Evolutionary conservation across 2,888 invertebrate genomes (phyloP), one percentile per base, ranked within the genome.

Genomic region (Rhabditoides inermis): DNA sequence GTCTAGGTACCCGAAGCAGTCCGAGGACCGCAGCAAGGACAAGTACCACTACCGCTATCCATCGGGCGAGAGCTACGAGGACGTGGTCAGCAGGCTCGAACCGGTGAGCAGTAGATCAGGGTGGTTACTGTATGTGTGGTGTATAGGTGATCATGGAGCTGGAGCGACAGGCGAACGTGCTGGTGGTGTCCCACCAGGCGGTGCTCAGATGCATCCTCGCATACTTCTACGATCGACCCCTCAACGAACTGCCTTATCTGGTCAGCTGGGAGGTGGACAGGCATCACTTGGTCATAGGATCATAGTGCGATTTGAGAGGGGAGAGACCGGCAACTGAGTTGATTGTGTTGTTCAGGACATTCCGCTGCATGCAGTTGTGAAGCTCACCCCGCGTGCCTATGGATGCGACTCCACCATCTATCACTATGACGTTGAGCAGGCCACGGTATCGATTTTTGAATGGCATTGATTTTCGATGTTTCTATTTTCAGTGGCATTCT

Each of bases 101-200:
- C 89, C 90, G 2, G 75, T 73, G n/a, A n/a, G n/a, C n/a, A n/a
- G n/a, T n/a, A n/a, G n/a, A n/a, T n/a, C n/a, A n/a, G n/a, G n/a
- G n/a, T n/a, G n/a, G n/a, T n/a, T n/a, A n/a, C n/a, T n/a, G n/a
- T n/a, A n/a, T n/a, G n/a, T n/a, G n/a, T n/a, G n/a, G n/a, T n/a
- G n/a, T n/a, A n/a, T 25, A n/a, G n/a, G n/a, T n/a, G 7, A 64
- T 66, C 35, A 68, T 68, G 76, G 89, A 90, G 64, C 79, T 90
- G 32, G 88, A 90, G 49, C 50, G 67, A 60, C 67, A 67, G 68
- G 90, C 89, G 39, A 85, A 86, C 69, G 84, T 88, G 1, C 81
- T 89, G 41, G 85, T 88, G n/a, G 84, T 91, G 10, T 88, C 88
- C 2, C 90, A 91, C 77, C 90, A 91, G 77, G 91, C 90, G 0